Evolutionary conservation across 2,888 invertebrate species (phyloP), one percentile per base, ranked within the genome.

Genomic region (Allacma fusca): DNA sequence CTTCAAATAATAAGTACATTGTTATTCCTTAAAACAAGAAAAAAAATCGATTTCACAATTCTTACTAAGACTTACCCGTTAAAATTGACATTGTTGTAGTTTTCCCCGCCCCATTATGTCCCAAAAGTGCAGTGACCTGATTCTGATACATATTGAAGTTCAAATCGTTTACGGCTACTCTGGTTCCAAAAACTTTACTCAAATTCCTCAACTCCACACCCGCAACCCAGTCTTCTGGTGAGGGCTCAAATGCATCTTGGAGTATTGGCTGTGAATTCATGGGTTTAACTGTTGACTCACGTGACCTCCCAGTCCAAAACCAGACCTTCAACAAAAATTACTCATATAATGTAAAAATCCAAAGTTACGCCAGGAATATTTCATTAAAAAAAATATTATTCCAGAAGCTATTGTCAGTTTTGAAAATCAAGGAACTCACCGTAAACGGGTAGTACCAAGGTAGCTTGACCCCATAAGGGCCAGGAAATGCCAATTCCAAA

Each of bases 41-140:
- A 34, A 9, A 34, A 34, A 34, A 34, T 34, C 9, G 5, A 34
- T 9, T 9, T 34, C 34, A 34, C 9, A 34, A 7, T 34, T 4
- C 34, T 34, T 7, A 34, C 9, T 34, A 57, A 57, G 13, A 57
- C 57, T 78, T 87, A 88, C 90, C 90, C 75, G 90, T 92, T 0
- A 93, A 89, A 85, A 93, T 91, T 21, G 90, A 91, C 89, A 93
- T 91, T 24, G 92, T 91, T 0, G 93, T 93, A 23, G 91, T 92
- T 86, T 95, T 95, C 34, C 94, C 94, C 4, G 94, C 94, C 12
- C 94, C 95, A 86, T 95, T 95, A 86, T 94, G 94, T 0, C 97
- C 97, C 0, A 97, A 88, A n/a, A 96, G 87, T 0, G 93, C 93
- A 0, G 95, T 95, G 64, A 96, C 94, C 87, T 94, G 93, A 1